Conservation (phyloP, 2,797 vertebrate species). For the Coregonus ussuriensis region DNA sequence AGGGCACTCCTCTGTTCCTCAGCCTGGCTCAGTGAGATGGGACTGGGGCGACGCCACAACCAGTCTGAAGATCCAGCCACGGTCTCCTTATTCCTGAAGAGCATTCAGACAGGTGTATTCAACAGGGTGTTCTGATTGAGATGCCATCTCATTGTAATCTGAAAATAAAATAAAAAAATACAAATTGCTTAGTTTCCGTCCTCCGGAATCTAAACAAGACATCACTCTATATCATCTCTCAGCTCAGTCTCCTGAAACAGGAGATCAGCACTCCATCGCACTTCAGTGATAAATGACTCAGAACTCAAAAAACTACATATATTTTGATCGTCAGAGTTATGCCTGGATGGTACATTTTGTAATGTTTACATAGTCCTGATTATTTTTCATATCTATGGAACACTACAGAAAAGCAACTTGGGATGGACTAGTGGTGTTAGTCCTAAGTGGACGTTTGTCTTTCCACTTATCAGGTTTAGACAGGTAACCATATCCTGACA, state of each 20-base stretch:
- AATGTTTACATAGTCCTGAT: neutral
- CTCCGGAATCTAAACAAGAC: neutral
- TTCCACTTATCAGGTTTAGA: conserved; percentile 61
- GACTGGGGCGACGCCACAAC: conserved; percentile 53
- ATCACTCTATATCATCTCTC: neutral
- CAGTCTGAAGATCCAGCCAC: conserved; percentile 48
- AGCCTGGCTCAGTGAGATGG: conserved; percentile 56
- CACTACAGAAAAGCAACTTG: neutral
- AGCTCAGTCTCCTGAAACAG: neutral
- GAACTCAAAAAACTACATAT: neutral
- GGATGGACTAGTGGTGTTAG: neutral
- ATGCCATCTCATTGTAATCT: conserved; percentile 61
- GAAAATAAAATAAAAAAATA: conserved; percentile 46
- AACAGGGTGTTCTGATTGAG: conserved; percentile 33
- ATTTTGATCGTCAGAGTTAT: neutral
- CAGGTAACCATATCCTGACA: conserved; percentile 71
- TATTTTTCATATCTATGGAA: neutral
- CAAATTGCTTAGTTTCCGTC: conserved; percentile 19
- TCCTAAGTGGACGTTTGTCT: conserved; percentile 46
- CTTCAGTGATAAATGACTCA: neutral
- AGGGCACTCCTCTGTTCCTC: conserved; percentile 67
- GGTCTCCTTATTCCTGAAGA: conserved; percentile 50
- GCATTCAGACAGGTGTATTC: conserved; percentile 61
- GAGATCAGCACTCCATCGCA: conserved; percentile 21
- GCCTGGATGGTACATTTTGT: neutral